Evolutionary conservation across 2,888 invertebrate species (phyloP).

Genomic region (Unio delphinus): DNA sequence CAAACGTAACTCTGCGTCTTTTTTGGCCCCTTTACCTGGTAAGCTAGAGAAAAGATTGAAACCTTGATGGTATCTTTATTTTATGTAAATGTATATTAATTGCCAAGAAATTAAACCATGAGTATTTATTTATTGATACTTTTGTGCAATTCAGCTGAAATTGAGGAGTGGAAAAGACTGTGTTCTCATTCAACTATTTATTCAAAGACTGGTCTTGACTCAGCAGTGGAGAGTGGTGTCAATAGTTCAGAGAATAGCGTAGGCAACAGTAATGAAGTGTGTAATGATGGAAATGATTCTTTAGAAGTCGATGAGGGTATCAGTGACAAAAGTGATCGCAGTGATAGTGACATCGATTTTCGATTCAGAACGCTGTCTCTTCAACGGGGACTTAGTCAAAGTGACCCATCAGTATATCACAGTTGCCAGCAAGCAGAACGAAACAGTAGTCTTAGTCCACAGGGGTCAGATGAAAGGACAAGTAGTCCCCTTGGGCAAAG

Average conservation of each 20-base stretch:
- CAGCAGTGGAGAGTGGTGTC: constrained; percentile 33
- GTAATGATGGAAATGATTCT: constrained; percentile 30
- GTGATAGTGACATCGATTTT: constrained; percentile 37
- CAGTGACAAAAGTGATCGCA: constrained; percentile 23
- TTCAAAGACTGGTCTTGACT: constrained; percentile 28
- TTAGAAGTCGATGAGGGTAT: constrained; percentile 37
- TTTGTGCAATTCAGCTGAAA: constrained; percentile 25
- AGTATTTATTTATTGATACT: no score
- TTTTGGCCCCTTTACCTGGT: no score
- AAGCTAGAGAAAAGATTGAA: no score
- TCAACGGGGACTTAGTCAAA: constrained; percentile 43
- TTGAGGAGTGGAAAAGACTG: constrained; percentile 35
- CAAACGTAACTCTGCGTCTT: no score
- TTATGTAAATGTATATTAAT: not conserved
- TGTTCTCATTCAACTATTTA: constrained; percentile 20
- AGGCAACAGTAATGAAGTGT: constrained; percentile 30
- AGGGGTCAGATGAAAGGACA: constrained; percentile 13
- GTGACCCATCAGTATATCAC: constrained; percentile 57
- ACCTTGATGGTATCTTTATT: not conserved
- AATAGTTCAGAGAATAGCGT: constrained; percentile 39
- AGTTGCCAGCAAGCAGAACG: constrained; percentile 31
- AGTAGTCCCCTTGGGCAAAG: constrained; percentile 28
- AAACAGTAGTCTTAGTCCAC: constrained; percentile 10
- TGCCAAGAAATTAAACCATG: no score
- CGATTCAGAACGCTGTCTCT: constrained; percentile 38